Evolutionary conservation across 2,888 invertebrate species (phyloP).

Genomic region (Pogonocherus hispidulus): DNA sequence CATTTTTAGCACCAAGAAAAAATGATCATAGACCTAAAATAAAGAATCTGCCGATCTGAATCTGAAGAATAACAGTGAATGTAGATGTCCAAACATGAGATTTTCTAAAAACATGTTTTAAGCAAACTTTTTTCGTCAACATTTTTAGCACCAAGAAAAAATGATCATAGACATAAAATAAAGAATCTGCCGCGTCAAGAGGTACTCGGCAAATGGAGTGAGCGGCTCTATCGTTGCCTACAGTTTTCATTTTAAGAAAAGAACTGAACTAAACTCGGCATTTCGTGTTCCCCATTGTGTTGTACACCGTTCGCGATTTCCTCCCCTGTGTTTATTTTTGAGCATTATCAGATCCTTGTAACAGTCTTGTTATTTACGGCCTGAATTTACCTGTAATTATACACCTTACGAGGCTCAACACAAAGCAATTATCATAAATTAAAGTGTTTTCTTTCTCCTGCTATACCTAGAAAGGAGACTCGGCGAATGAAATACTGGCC

Average conservation of each 20-base stretch:
- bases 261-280: not conserved
- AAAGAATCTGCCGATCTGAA: no score
- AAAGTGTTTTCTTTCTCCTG: constrained; percentile 52
- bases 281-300: constrained; percentile 29
- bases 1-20: no score
- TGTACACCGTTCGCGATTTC: constrained; percentile 19
- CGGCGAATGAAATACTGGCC: constrained; percentile 49
- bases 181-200: no score
- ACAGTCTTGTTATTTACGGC: constrained; percentile 56
- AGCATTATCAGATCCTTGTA: constrained; percentile 39
- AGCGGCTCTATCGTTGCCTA: not conserved
- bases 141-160: no score
- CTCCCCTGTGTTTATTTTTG: constrained; percentile 36
- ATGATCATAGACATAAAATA: no score
- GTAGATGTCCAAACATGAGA: no score
- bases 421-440: constrained; percentile 63
- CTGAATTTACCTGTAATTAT: constrained; percentile 58
- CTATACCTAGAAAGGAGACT: constrained; percentile 38
- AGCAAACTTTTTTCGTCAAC: no score
- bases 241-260: constrained; percentile 4
- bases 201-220: no score
- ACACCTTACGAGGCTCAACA: constrained; percentile 56
- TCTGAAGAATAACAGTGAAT: no score
- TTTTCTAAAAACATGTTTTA: no score
- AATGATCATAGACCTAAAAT: no score